phyloP scores from a whole-genome alignment of 1,140 invertebrate genomes.

The Caerostris darwini region DNA sequence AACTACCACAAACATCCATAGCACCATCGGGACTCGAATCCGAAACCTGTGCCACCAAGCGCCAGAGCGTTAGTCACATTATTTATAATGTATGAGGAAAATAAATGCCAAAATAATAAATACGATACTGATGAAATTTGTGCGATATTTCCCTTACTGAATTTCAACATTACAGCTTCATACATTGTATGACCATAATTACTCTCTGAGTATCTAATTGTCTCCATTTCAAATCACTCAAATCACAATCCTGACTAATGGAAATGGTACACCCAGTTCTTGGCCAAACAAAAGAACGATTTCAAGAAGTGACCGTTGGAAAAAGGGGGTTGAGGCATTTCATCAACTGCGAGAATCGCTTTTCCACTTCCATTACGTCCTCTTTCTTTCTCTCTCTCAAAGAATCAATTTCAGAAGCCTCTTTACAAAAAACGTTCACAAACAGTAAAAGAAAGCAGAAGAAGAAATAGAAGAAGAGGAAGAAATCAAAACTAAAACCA shows the following conservation, averaged over 20 bases:
- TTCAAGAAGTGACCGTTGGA: neutral
- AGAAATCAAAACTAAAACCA: neutral
- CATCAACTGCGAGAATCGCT: neutral
- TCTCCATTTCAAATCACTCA: neutral
- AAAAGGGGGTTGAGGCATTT: neutral
- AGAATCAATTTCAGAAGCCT: conserved; percentile 57
- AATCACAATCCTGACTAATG: neutral
- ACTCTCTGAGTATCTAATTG: no score
- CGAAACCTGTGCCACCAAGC: no score
- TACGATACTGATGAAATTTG: no score
- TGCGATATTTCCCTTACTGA: no score
- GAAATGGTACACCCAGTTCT: neutral
- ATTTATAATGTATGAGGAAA: no score
- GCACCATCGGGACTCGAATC: no score
- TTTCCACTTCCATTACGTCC: conserved; percentile 38
- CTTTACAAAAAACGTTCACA: conserved; percentile 35
- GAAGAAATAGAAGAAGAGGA: no score
- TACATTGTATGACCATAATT: no score
- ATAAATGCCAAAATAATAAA: no score
- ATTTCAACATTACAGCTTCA: no score
- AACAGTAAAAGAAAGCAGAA: neutral
- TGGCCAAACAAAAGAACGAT: neutral
- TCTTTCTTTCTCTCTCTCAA: conserved; percentile 8
- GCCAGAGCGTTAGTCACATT: no score
- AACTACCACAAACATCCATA: no score